Evolutionary conservation across 2,888 invertebrate species (phyloP), one percentile per base, ranked within the genome.

Genomic region (Pristionchus mayeri): DNA sequence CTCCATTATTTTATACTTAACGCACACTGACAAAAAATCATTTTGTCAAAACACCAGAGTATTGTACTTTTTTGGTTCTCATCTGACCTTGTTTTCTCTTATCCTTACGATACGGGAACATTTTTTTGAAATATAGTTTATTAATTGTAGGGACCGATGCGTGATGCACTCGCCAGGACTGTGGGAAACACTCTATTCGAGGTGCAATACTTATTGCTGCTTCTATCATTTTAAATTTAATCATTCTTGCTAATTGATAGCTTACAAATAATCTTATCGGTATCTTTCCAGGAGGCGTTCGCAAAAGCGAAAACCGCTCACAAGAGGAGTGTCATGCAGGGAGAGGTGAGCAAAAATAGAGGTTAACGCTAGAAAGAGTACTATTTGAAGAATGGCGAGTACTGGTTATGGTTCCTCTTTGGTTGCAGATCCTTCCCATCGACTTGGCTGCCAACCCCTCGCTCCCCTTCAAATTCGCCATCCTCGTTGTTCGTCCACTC

Each of bases 311-410:
- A 37, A 11, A n/a, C 71, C 9, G 44, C 71, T 24, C 44, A 71
- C 40, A 71, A 71, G 71, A 40, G 71, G 4, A 71, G 24, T 40
- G 71, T 71, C 40, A 71, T 71, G 71, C 71, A 71, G 40, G 71
- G 71, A 71, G 71, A 71, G 71, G 71, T 71, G 18, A 16, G 71
- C 6, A 11, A 16, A 40, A 44, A 13, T 44, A 44, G 44, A 44
- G 44, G 44, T n/a, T n/a, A n/a, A n/a, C n/a, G n/a, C n/a, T n/a
- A n/a, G n/a, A n/a, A n/a, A n/a, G n/a, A n/a, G n/a, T n/a, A n/a
- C n/a, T n/a, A n/a, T n/a, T n/a, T n/a, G n/a, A n/a, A n/a, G n/a
- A n/a, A n/a, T 21, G 18, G 37, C 0, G 18, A 57, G 7, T 57
- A 57, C 27, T 24, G 57, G 27, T 57, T 16, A 13, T 27, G 27